Evolutionary conservation across 2,888 invertebrate genomes (phyloP).

Genomic region (Odontomyia ornata): DNA sequence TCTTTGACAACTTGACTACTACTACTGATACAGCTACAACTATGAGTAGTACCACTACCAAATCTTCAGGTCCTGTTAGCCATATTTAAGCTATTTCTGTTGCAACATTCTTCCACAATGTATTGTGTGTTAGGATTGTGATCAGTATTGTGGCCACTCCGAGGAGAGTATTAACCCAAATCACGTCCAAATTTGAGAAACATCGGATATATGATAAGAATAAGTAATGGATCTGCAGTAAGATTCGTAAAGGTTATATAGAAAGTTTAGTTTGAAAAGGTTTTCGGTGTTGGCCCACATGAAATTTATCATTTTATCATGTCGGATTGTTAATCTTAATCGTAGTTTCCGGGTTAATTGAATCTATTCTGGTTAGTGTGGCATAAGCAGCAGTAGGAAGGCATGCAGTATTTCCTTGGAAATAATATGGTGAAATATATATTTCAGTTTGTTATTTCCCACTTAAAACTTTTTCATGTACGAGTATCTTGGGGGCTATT

Average conservation of each 20-base stretch:
- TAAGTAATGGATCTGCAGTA: conserved; percentile 7
- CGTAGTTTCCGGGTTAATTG: conserved; percentile 26
- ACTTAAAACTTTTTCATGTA: too few species aligned
- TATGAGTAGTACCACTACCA: not conserved
- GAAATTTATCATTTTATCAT: conserved; percentile 22
- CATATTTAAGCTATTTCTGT: too few species aligned
- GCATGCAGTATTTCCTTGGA: too few species aligned
- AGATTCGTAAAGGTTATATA: not conserved
- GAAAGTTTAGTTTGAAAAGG: not conserved
- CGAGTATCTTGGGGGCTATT: too few species aligned
- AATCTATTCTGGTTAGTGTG: not conserved
- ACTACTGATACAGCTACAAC: too few species aligned
- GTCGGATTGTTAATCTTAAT: not conserved
- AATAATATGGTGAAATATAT: too few species aligned
- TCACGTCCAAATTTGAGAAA: conserved; percentile 39
- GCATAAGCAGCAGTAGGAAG: too few species aligned
- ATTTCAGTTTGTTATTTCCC: too few species aligned
- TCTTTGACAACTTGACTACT: not conserved
- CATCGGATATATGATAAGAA: conserved; percentile 33
- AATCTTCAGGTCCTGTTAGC: not conserved
- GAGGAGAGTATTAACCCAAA: conserved; percentile 29
- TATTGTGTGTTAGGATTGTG: not conserved
- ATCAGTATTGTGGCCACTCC: not conserved
- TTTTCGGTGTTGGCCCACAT: not conserved
- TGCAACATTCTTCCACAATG: not conserved